Conservation (phyloP, 2,113 vertebrate species). For the Toxostoma redivivum region DNA sequence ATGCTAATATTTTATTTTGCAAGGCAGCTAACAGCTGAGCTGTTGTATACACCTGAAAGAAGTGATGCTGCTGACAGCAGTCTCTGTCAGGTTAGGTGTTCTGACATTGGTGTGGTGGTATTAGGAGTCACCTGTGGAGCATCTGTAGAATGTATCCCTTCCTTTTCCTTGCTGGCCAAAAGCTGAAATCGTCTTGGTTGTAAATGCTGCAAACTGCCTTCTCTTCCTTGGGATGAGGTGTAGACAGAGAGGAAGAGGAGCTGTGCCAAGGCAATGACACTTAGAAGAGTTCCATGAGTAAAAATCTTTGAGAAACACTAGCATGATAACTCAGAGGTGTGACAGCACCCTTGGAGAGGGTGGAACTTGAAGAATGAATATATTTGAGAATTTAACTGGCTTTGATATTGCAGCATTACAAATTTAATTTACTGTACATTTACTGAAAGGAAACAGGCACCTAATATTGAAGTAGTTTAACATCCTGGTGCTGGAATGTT, state of each 20-base stretch:
- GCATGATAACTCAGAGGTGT: rapidly evolving
- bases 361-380: not conserved
- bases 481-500: not conserved
- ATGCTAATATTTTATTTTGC: not conserved
- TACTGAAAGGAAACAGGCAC: not conserved
- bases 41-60: not conserved
- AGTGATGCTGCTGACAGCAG: rapidly evolving
- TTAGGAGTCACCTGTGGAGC: not conserved
- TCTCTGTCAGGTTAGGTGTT: not conserved
- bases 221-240: not conserved
- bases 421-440: not conserved
- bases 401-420: not conserved
- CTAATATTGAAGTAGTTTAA: not conserved
- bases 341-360: not conserved
- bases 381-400: not conserved
- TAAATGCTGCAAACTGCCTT: not conserved
- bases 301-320: not conserved
- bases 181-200: not conserved
- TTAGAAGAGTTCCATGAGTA: not conserved
- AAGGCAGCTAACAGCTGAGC: not conserved
- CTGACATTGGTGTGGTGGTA: not conserved
- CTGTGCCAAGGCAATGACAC: not conserved
- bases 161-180: not conserved
- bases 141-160: not conserved
- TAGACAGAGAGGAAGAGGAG: not conserved